Evolutionary conservation across 2,113 vertebrate genomes (phyloP), one percentile per base, ranked within the genome.

Genomic region (Scophthalmus maximus): DNA sequence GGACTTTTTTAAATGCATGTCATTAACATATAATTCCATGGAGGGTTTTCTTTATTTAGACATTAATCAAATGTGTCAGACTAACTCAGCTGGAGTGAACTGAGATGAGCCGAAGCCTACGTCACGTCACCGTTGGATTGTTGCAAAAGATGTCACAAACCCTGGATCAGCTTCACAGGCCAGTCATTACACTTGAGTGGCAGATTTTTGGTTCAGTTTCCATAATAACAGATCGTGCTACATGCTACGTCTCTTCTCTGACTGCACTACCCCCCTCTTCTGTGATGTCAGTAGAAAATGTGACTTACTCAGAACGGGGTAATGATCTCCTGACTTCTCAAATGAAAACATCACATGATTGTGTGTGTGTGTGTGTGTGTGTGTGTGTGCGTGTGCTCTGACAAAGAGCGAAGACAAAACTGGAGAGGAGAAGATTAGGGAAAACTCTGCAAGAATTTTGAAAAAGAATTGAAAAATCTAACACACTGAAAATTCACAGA

Each of bases 261-360:
- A 67, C 50, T 46, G 38, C 68, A 52, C 49, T 49, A 46, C 42
- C 42, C 18, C 42, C 42, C 58, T 53, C 68, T 58, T 60, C 36
- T 3, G 1, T 86, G 71, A 77, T 75, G 68, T 76, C 65, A 76
- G 42, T 4, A 34, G 51, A 65, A 25, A 77, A 74, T 87, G 74
- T 75, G 86, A 82, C 49, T 84, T 79, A 51, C 44, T 58, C 0
- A 5, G 73, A 76, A 71, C 10, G 11, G 40, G 11, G 34, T 32
- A 15, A 60, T 0, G 5, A 75, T n/a, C 78, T 61, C 64, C 58
- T 80, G 76, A 83, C 60, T 66, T 67, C 52, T 76, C 36, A n/a
- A 26, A 68, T 53, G 34, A 60, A 77, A 30, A 58, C 49, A 70
- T 87, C 75, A 73, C 66, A 73, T 68, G 76, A 10, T 26, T 38